Evolutionary conservation across 2,113 vertebrate species (phyloP).

Genomic region (Boleophthalmus pectinirostris): DNA sequence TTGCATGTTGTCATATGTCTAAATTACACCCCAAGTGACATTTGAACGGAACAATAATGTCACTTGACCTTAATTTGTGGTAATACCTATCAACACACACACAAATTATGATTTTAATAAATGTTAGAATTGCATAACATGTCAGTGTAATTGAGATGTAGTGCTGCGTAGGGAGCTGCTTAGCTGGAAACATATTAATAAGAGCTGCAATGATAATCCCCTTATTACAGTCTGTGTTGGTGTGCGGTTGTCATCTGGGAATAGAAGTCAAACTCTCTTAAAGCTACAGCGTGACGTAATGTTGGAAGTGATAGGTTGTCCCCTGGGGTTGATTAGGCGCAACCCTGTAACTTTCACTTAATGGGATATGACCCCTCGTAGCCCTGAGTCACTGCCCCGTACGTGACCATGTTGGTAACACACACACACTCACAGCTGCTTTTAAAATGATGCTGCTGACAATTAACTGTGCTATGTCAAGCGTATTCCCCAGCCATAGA

Average conservation of each 20-base stretch:
- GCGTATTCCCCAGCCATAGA: conserved; percentile 65
- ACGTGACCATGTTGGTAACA: conserved; percentile 44
- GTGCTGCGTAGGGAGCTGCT: conserved; percentile 26
- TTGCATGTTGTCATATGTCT: neutral
- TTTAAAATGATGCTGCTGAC: conserved; percentile 67
- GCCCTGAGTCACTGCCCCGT: conserved; percentile 50
- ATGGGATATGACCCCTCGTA: conserved; percentile 66
- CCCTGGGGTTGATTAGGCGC: conserved; percentile 69
- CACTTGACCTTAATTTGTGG: neutral
- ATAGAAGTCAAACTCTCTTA: conserved; percentile 53
- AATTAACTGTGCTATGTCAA: conserved; percentile 75
- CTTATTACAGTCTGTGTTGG: conserved; percentile 30
- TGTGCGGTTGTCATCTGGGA: conserved; percentile 37
- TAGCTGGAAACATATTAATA: conserved; percentile 43
- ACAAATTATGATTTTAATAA: conserved; percentile 3
- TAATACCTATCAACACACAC: neutral
- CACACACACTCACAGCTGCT: conserved; percentile 34
- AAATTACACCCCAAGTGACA: neutral
- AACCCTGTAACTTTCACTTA: conserved; percentile 70
- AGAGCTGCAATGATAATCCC: conserved; percentile 39
- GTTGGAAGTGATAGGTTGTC: conserved; percentile 70
- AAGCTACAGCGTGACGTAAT: conserved; percentile 65
- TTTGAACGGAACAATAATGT: neutral
- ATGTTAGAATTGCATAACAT: neutral
- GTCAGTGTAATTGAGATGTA: conserved; percentile 10